Base-by-base conservation (phyloP, 2,888 invertebrate genomes). In the Macrophya alboannulata region DNA sequence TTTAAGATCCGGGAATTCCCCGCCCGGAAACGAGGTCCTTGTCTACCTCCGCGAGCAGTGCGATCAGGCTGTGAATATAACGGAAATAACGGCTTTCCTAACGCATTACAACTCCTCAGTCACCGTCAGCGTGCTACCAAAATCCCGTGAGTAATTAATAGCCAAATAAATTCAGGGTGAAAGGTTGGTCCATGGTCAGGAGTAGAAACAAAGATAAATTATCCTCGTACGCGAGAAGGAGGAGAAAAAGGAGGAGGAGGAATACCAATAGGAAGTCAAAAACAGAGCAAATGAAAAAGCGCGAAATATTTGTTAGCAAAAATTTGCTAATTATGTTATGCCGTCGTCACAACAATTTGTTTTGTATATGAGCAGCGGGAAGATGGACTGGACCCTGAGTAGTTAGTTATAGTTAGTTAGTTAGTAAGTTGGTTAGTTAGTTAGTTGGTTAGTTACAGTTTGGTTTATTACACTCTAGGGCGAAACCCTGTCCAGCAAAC, bases 31-130 rank as follows among this genome's bases (percentile, higher is more conserved):
- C 65, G 91, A 91, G 62, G 89, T 92, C 85, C 89, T 91, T 86
- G 89, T 93, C 84, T 93, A 92, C 86, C 88, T 93, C 51, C 90
- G 92, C 84, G 91, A 93, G 77, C 89, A 90, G 86, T 93, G 92
- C 88, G 90, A 91, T 86, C 86, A 86, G 45, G 88, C 89, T 84
- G 85, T 89, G 84, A 90, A 90, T 76, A 43, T 77, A 17, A 87
- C 88, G 48, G 91, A 91, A 88, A 88, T 94, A 90, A 90, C 90
- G 90, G 87, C 92, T 89, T 86, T 92, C 88, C 55, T 92, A 88
- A 85, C 92, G 91, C 87, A 89, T 88, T 90, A 87, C 89, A 92
- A 86, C 89, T 88, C 89, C 45, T 88, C 88, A 76, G 85, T 89
- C 21, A 88, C 89, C 51, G 87, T 92, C 88, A 88, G 88, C 88